Conservation (phyloP, 2,113 vertebrate species). For the Daboia siamensis region DNA sequence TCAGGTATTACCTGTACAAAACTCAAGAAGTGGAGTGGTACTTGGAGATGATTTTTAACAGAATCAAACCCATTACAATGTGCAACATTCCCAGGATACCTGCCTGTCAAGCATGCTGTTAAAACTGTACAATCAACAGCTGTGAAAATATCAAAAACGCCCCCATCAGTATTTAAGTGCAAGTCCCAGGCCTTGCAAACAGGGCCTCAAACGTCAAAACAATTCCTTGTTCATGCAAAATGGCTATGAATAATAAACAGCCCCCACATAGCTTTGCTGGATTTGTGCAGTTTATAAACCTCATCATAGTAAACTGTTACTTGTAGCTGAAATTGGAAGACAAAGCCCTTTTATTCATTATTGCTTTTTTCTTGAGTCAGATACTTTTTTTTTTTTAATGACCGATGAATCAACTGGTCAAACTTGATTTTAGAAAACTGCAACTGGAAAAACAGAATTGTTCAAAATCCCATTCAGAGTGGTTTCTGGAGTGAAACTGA, state of each 20-base stretch:
- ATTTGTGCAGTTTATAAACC: neutral
- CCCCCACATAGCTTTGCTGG: neutral
- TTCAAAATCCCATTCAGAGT: neutral
- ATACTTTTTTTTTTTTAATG: neutral
- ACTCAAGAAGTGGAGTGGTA: neutral
- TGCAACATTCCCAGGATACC: neutral
- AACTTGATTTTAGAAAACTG: neutral
- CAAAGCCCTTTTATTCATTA: neutral
- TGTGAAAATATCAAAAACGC: neutral
- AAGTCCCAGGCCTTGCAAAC: no score
- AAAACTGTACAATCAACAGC: neutral
- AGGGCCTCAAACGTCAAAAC: neutral
- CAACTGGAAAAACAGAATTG: neutral
- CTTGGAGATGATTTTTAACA: no score
- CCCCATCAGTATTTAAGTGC: neutral
- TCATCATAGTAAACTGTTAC: neutral
- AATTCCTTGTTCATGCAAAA: neutral
- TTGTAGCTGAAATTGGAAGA: neutral
- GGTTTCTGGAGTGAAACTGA: neutral
- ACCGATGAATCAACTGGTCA: neutral
- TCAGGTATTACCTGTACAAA: neutral
- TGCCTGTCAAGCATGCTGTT: neutral
- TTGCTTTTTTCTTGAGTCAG: neutral
- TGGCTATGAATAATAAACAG: neutral
- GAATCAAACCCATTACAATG: neutral